Evolutionary conservation across 2,113 vertebrate genomes (phyloP).

Genomic region (Siphamia tubifer): DNA sequence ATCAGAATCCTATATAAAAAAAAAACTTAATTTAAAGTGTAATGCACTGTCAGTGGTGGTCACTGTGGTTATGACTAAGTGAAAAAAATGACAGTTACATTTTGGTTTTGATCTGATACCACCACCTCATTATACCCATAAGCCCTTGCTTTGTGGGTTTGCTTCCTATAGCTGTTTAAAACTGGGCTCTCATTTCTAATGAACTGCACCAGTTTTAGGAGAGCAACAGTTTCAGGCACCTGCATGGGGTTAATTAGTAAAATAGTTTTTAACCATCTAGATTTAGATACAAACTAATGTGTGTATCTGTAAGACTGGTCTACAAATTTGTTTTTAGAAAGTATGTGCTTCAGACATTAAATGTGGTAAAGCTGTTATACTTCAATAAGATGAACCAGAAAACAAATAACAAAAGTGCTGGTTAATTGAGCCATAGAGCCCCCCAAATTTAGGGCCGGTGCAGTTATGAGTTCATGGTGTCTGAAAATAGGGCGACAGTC

Average conservation of each 20-base stretch:
- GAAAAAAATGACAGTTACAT: background rate
- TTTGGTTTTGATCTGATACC: constrained; percentile 12
- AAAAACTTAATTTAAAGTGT: background rate
- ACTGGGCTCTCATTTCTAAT: constrained; percentile 23
- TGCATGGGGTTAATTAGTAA: constrained; percentile 32
- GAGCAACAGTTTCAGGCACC: background rate
- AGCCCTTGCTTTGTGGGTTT: background rate
- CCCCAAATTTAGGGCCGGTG: no score
- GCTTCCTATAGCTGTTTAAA: background rate
- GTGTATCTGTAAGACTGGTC: no score
- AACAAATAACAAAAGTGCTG: no score
- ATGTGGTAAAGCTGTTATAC: no score
- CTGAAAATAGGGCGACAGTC: no score
- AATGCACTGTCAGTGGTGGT: background rate
- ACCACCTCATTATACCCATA: constrained; percentile 34
- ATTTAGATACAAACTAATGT: background rate
- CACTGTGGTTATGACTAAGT: background rate
- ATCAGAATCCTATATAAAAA: background rate
- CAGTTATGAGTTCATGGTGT: no score
- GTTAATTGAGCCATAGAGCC: no score
- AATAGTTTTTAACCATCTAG: constrained; percentile 5
- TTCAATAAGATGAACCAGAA: no score
- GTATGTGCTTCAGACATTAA: no score
- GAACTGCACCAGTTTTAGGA: background rate
- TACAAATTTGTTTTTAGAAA: no score